Conservation (phyloP, 2,888 invertebrate genomes). For the Embidobia sp. region DNA sequence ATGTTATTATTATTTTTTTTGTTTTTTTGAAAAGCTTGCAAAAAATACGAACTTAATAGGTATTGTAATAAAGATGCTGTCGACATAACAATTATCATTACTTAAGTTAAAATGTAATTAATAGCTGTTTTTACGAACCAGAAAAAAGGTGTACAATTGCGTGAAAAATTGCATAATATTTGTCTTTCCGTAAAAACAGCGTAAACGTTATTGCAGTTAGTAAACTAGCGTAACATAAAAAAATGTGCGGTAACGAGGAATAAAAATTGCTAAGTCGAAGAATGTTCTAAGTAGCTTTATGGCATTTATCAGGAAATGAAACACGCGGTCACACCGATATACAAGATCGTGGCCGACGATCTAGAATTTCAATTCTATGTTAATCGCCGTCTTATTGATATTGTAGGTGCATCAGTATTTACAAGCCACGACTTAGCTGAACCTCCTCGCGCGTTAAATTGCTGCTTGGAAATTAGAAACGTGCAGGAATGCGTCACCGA, state of each 20-base stretch:
- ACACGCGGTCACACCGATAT: conserved; percentile 16
- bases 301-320: conserved; percentile 37
- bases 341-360: conserved; percentile 20
- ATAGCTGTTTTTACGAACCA: no score
- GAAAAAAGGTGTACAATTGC: no score
- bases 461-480: conserved; percentile 51
- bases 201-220: no score
- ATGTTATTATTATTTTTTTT: no score
- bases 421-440: conserved; percentile 23
- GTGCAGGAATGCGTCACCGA: conserved; percentile 48
- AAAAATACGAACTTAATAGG: no score
- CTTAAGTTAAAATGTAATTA: no score
- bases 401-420: conserved; percentile 49
- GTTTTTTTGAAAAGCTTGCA: no score
- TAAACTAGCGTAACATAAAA: no score
- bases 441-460: conserved; percentile 30
- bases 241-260: neutral
- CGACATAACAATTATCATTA: no score
- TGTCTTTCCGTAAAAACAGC: no score
- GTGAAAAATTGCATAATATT: no score
- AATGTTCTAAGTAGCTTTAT: conserved; percentile 7
- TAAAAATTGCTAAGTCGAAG: neutral
- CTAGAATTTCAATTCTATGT: conserved; percentile 61
- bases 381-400: conserved; percentile 60
- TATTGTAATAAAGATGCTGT: no score